Evolutionary conservation across 2,797 vertebrate species (phyloP), one percentile per base, ranked within the genome.

Genomic region (Astyanax mexicanus): DNA sequence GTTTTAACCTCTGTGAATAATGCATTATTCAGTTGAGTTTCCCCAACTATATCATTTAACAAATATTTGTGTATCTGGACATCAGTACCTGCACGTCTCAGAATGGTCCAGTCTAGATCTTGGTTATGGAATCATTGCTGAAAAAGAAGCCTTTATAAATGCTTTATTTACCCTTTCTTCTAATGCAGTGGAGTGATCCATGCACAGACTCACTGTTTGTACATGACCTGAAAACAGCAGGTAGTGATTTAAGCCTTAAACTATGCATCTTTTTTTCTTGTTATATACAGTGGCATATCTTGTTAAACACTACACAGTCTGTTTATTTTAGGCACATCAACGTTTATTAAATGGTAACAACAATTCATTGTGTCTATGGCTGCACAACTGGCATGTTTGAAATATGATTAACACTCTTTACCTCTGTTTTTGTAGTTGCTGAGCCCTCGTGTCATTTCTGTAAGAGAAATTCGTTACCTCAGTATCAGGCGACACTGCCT

Each of bases 401-500:
- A 6, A 29, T 12, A 21, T 32, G 54, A 15, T 72, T 70, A 57
- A n/a, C n/a, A 32, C 45, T 27, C 58, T 42, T 42, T 72, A 1
- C 77, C 15, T 87, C n/a, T 83, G 17, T 57, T 29, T 83, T 74
- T 81, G 62, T 91, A 97, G 97, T 89, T 92, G 78, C 93, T 76
- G 97, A 95, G 91, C 97, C 97, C 80, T 92, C 94, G 73, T 99
- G 97, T 94, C 96, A 98, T 93, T 98, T 96, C 95, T 99, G 97
- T 93, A 98, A 99, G 87, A 94, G 93, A 94, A 99, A 94, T 86
- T 94, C 95, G 71, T 96, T 99, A 92, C 97, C 97, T 87, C 97
- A 98, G 29, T 99, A 96, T 92, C 97, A 98, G 94, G 96, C 96
- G 90, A 97, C 95, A 77, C 93, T 98, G 88, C 95, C 97, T 78